Conservation (phyloP, 1,140 invertebrate species). For the Thaumatotibia leucotreta region DNA sequence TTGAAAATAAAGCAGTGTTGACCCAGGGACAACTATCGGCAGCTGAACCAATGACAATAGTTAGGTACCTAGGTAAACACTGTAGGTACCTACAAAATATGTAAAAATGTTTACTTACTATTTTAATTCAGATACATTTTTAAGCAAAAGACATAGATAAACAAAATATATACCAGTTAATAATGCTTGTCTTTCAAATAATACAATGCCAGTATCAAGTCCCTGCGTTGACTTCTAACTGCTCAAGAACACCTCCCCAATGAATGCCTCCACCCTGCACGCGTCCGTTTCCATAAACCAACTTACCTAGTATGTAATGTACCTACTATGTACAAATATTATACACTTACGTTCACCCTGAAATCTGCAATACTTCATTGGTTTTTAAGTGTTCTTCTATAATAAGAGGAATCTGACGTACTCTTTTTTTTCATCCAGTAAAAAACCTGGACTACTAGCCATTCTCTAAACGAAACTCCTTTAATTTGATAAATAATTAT, state of each 20-base stretch:
- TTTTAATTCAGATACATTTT: too few species aligned
- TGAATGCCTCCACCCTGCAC: background rate
- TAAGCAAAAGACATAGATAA: too few species aligned
- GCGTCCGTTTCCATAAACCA: background rate
- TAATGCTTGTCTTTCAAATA: background rate
- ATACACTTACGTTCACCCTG: background rate
- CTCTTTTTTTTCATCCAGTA: background rate
- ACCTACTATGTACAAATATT: background rate
- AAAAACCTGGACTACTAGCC: background rate
- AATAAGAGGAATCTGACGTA: background rate
- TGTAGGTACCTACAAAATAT: background rate
- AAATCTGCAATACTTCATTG: background rate
- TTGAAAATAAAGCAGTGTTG: too few species aligned
- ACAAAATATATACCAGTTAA: too few species aligned
- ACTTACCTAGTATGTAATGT: too few species aligned
- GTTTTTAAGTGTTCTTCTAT: background rate
- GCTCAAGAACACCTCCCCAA: background rate
- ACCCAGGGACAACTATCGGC: background rate
- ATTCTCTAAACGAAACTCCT: background rate
- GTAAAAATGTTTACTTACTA: too few species aligned
- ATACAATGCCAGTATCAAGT: background rate
- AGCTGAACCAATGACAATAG: background rate
- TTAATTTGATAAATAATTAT: background rate
- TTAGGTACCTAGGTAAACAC: background rate
- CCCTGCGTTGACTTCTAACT: background rate